Evolutionary conservation across 1,140 invertebrate species (phyloP).

Genomic region (Magallana angulata): DNA sequence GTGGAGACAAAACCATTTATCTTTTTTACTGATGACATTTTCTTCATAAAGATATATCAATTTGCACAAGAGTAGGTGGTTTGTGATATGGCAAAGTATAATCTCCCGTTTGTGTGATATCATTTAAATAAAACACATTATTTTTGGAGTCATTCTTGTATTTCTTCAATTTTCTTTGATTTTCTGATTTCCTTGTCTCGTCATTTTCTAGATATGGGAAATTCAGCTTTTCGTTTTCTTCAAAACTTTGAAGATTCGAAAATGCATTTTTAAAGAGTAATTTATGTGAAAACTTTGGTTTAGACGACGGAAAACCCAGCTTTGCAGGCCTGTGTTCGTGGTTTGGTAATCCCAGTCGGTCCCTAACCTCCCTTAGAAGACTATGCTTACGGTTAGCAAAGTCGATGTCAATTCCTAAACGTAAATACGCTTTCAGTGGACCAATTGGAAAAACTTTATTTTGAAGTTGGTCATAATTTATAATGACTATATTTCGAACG

Average conservation of each 20-base stretch:
- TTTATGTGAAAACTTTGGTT: neutral
- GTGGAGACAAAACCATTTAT: too few relatives aligned
- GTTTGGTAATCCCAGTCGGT: conserved; percentile 15
- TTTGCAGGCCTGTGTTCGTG: neutral
- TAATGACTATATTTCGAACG: conserved; percentile 44
- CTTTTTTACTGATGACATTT: too few relatives aligned
- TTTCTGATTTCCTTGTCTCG: too few relatives aligned
- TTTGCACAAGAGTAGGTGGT: neutral
- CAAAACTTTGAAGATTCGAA: neutral
- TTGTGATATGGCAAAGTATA: neutral
- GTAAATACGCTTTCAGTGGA: conserved; percentile 45
- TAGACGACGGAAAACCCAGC: neutral
- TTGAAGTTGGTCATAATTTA: conserved; percentile 49
- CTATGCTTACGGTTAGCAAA: conserved; percentile 39
- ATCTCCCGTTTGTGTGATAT: neutral
- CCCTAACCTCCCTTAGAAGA: conserved; percentile 26
- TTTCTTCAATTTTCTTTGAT: too few relatives aligned
- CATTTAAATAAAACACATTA: neutral
- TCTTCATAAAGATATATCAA: neutral
- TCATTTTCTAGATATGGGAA: too few relatives aligned
- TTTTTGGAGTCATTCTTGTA: too few relatives aligned
- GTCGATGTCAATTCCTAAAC: conserved; percentile 41
- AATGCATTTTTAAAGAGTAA: neutral
- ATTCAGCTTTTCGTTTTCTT: too few relatives aligned
- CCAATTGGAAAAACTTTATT: neutral